Evolutionary conservation across 2,888 invertebrate species (phyloP), one percentile per base, ranked within the genome.

Genomic region (Mystacides longicornis): DNA sequence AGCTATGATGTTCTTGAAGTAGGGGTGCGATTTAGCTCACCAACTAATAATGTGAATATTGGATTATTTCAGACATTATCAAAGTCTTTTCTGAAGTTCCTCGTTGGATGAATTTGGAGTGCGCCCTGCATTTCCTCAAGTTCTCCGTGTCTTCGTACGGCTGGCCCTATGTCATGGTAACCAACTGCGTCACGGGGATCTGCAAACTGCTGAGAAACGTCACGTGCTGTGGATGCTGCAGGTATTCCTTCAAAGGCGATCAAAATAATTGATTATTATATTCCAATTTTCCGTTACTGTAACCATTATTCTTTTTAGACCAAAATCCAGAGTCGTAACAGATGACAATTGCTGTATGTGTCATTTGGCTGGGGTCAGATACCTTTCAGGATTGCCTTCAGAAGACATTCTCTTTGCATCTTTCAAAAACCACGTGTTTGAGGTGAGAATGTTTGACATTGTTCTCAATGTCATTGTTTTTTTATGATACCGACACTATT

Each of bases 261-360:
- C n/a, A n/a, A n/a, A n/a, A n/a, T n/a, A n/a, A n/a, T n/a, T n/a
- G n/a, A n/a, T n/a, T n/a, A n/a, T n/a, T n/a, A n/a, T n/a, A n/a
- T n/a, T n/a, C n/a, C n/a, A n/a, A n/a, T n/a, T n/a, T 23, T 48
- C 21, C 19, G 14, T n/a, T 19, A 20, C 3, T 16, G 11, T 54
- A 37, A 49, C n/a, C 19, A 16, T 42, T 23, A 7, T 27, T 7
- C 27, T 27, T 49, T 49, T n/a, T 66, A 78, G 80, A 63, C 75
- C 74, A 45, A 79, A 79, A 67, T 74, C 76, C 62, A 82, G 81
- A 2, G 77, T 83, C 63, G 85, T 92, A 45, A 79, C 84, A n/a
- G 87, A 89, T 59, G 94, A 94, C 73, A 93, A 94, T 72, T 92
- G 92, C 70, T 94, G 93, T 69, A 75, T 87, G 65, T 94, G 93